Evolutionary conservation across 2,888 invertebrate genomes (phyloP).

Genomic region (Gibbula magus): DNA sequence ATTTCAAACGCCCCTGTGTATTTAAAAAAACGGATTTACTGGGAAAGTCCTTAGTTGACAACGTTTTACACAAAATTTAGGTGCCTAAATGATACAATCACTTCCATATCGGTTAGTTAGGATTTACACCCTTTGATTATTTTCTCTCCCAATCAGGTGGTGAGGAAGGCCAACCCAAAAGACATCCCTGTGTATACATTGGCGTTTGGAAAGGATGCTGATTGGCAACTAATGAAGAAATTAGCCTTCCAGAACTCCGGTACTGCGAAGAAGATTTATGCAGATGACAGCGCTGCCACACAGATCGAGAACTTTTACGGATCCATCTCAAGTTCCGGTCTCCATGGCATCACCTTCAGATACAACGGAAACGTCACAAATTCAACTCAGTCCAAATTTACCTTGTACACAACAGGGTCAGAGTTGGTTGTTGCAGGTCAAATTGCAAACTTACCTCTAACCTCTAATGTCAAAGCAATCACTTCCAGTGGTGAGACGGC

Average conservation of each 20-base stretch:
- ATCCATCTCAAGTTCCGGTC: constrained; percentile 80
- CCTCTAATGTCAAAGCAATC: constrained; percentile 24
- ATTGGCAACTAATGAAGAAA: constrained; percentile 55
- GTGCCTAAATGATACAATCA: too few species aligned
- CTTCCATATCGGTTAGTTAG: too few species aligned
- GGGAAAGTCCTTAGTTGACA: too few species aligned
- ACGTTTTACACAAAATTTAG: too few species aligned
- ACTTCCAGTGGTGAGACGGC: constrained; percentile 33
- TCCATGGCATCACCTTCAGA: constrained; percentile 82
- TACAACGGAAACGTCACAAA: constrained; percentile 76
- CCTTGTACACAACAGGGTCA: constrained; percentile 54
- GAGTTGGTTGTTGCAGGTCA: constrained; percentile 55
- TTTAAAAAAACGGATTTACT: too few species aligned
- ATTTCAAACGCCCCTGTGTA: too few species aligned
- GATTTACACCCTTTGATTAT: too few species aligned
- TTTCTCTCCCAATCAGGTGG: constrained; percentile 32
- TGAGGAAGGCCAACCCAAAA: constrained; percentile 46
- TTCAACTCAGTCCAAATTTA: constrained; percentile 44
- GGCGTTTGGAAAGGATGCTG: constrained; percentile 57
- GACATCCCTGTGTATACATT: constrained; percentile 53
- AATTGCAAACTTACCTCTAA: background rate
- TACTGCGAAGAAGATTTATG: constrained; percentile 84
- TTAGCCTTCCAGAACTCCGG: constrained; percentile 81
- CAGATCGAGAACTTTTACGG: constrained; percentile 75
- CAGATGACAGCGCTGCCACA: constrained; percentile 82